A percentile compares a stretch with the other conserved stretches of the same genome.
These are phyloP conservation scores for Sternarchorhynchus goeldii DNA, from an alignment of 2,797 vertebrate species.

Conservation along the genomic window DNA sequence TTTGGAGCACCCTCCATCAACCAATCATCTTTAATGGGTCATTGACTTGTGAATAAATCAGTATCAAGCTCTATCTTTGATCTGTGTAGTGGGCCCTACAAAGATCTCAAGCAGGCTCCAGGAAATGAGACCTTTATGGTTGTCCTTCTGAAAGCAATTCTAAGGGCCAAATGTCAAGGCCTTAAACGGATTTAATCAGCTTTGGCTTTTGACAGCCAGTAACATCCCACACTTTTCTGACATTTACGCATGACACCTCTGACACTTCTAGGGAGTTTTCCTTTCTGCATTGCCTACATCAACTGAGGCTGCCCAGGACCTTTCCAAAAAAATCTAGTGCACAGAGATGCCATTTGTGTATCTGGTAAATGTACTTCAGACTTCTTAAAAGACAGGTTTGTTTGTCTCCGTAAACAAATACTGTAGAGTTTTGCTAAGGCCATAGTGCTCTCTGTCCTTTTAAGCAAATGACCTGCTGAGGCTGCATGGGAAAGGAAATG, in stretches of 20 bases:
- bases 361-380: neutral
- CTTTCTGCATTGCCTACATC: too few relatives aligned
- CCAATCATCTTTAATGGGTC: too few relatives aligned
- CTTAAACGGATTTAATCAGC: neutral
- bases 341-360: neutral
- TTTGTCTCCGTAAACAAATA: slow-evolving; percentile 6
- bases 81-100: neutral
- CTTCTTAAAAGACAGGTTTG: neutral
- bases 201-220: neutral
- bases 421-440: neutral
- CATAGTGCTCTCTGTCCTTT: neutral
- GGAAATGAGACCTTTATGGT: neutral
- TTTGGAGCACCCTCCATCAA: too few relatives aligned
- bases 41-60: neutral
- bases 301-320: neutral
- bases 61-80: neutral
- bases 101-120: neutral
- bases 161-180: neutral
- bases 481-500: neutral
- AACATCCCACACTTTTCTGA: neutral
- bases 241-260: too few relatives aligned
- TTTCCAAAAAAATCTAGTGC: neutral
- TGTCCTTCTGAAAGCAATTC: neutral
- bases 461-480: slow-evolving; percentile 14
- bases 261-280: too few relatives aligned